These are phyloP conservation scores for Megalops atlanticus DNA, from an alignment of 2,113 vertebrate genomes.

Conservation along the genomic window DNA sequence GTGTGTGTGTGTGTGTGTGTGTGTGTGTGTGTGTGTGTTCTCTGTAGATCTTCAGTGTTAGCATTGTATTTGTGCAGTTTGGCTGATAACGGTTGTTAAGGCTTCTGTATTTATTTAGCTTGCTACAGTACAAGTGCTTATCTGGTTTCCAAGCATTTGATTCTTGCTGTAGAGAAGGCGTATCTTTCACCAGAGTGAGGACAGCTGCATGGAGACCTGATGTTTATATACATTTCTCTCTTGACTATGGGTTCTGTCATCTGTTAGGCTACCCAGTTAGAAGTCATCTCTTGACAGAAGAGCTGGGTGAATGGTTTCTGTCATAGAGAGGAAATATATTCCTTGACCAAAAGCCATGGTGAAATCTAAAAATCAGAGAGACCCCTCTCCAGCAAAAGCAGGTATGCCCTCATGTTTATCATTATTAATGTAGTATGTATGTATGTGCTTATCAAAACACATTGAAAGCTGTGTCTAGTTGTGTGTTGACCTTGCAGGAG, in stretches of 20 bases:
- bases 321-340: neutral
- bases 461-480: neutral
- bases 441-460: neutral
- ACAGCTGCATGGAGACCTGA: neutral
- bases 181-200: neutral
- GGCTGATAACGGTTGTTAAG: neutral
- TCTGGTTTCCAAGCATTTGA: conserved; percentile 13
- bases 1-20: too few relatives aligned
- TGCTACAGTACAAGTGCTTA: neutral
- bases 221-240: neutral
- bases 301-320: neutral
- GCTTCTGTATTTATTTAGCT: neutral
- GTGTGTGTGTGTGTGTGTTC: neutral
- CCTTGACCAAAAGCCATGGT: conserved; percentile 9
- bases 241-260: neutral
- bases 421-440: neutral
- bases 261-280: neutral
- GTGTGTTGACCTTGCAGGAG: neutral
- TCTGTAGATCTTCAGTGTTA: too few relatives aligned
- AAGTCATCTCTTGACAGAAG: neutral
- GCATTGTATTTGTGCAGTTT: too few relatives aligned
- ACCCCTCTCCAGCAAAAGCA: conserved; percentile 10
- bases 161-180: neutral
- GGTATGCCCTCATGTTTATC: conserved; percentile 2
- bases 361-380: conserved; percentile 13